Percentiles rank a stretch among this genome's conserved stretches.
These are phyloP conservation scores for Caenorhabditis uteleia DNA, from an alignment of 2,888 invertebrate species.

Conservation along the genomic window DNA sequence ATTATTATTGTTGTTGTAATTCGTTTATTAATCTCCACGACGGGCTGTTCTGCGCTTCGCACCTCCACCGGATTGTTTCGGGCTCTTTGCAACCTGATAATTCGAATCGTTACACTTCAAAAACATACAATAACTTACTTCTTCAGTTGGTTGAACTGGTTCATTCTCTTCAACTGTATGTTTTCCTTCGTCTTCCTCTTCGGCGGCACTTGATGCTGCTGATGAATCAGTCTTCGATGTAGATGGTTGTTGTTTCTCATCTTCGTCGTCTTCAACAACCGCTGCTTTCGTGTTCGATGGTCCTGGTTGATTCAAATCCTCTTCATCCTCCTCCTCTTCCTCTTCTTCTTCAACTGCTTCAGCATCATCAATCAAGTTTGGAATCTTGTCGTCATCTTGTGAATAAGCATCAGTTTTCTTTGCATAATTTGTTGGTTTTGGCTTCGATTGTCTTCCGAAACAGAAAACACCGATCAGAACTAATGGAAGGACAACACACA, in stretches of 20 bases:
- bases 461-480: conserved; percentile 83
- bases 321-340: conserved; percentile 6
- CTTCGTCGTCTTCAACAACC: neutral
- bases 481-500: conserved; percentile 81
- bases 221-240: too few relatives aligned
- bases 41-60: conserved; percentile 25
- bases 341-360: conserved; percentile 21
- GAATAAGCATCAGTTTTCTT: conserved; percentile 80
- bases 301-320: conserved; percentile 16
- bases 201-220: conserved; percentile 11
- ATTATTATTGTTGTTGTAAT: too few relatives aligned
- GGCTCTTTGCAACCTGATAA: conserved; percentile 18
- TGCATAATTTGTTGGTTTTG: conserved; percentile 8
- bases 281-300: conserved; percentile 16
- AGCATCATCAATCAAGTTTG: conserved; percentile 55
- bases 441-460: conserved; percentile 73
- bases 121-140: too few relatives aligned
- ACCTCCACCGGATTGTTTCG: conserved; percentile 16
- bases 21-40: conserved; percentile 18
- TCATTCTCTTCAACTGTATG: conserved; percentile 26
- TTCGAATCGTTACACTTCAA: too few relatives aligned
- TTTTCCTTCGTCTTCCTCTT: conserved; percentile 18
- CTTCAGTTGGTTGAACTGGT: conserved; percentile 33
- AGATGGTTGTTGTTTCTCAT: too few relatives aligned
- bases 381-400: conserved; percentile 75